Percentiles rank a stretch among this genome's conserved stretches.
These are phyloP conservation scores for Parasteatoda tepidariorum DNA, from an alignment of 1,140 invertebrate species.

Conservation along the genomic window DNA sequence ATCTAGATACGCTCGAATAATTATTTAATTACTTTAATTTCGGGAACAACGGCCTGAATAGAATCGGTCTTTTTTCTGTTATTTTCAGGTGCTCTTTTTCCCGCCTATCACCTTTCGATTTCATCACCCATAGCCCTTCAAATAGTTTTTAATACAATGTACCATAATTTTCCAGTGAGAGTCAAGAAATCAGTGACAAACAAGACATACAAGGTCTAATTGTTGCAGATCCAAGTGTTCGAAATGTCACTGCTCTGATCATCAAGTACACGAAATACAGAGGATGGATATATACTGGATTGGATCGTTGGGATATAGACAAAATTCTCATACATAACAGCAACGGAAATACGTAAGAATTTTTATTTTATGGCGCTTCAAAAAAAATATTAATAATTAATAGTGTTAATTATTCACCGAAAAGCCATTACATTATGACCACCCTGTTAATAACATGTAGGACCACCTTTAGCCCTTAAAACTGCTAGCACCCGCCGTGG, in stretches of 20 bases:
- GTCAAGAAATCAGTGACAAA: slow-evolving; percentile 75
- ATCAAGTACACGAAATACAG: slow-evolving; percentile 89
- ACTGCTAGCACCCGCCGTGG: too few species aligned
- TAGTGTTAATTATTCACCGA: not conserved
- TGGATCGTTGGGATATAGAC: slow-evolving; percentile 78
- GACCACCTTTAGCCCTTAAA: too few species aligned
- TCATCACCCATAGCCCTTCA: too few species aligned
- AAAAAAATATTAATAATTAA: not conserved
- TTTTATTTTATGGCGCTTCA: not conserved
- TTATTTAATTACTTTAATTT: too few species aligned
- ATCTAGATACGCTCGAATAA: too few species aligned
- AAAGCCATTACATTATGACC: too few species aligned
- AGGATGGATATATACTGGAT: slow-evolving; percentile 90
- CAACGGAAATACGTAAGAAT: slow-evolving; percentile 79
- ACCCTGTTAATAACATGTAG: too few species aligned
- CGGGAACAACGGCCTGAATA: too few species aligned
- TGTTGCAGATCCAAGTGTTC: slow-evolving; percentile 86
- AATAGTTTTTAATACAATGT: too few species aligned
- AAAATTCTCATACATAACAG: slow-evolving; percentile 87
- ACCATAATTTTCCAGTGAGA: slow-evolving; percentile 77
- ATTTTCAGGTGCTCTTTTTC: too few species aligned
- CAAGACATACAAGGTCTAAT: slow-evolving; percentile 73
- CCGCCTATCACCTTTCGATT: too few species aligned
- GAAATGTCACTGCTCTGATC: slow-evolving; percentile 77
- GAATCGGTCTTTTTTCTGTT: too few species aligned